Evolutionary conservation across 2,113 vertebrate species (phyloP).

Genomic region (Cariama cristata): DNA sequence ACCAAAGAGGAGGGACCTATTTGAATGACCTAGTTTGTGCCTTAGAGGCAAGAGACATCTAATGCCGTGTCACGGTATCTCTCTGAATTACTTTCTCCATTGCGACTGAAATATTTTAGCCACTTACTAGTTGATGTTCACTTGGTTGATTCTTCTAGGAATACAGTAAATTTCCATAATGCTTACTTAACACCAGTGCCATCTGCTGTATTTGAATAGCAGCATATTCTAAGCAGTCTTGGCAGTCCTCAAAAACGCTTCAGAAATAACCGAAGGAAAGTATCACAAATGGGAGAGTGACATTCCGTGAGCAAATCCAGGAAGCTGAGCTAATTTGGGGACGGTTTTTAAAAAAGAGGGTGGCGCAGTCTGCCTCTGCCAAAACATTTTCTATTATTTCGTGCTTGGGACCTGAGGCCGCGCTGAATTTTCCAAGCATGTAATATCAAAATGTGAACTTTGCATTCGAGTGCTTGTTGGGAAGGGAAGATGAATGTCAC

Average conservation of each 20-base stretch:
- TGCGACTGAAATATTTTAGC: conserved; percentile 24
- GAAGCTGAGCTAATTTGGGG: neutral
- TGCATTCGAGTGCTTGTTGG: accelerated
- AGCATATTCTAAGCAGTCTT: conserved; percentile 29
- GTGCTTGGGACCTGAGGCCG: neutral
- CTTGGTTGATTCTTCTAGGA: conserved; percentile 66
- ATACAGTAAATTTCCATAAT: conserved; percentile 56
- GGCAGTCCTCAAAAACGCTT: neutral
- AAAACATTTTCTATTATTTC: neutral
- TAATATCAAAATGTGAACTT: neutral
- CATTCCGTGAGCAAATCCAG: neutral
- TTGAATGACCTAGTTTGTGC: neutral
- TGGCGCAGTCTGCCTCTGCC: neutral
- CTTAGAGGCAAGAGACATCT: neutral
- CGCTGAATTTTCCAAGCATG: accelerated
- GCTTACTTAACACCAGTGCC: conserved; percentile 64
- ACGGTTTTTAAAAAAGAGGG: neutral
- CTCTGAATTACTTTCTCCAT: neutral
- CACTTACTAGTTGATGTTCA: conserved; percentile 36
- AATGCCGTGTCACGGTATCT: neutral
- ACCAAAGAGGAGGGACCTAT: neutral
- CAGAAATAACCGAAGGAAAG: neutral
- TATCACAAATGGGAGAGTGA: neutral
- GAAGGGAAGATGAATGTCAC: neutral
- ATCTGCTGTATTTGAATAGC: conserved; percentile 67